Evolutionary conservation across 2,113 vertebrate genomes (phyloP).

Genomic region (Ammodytes dubius): DNA sequence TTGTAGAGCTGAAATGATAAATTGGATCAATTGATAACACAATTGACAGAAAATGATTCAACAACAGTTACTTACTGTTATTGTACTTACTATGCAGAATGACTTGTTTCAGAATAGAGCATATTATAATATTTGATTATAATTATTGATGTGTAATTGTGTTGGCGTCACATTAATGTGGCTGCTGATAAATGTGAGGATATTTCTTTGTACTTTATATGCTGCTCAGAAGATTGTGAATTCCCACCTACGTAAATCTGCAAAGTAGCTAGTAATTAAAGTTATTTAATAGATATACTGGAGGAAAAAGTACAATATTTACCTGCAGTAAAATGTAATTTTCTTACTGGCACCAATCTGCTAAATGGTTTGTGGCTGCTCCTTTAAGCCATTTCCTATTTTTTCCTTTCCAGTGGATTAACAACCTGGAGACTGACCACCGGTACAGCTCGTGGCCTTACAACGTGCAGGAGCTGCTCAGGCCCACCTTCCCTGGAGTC

Average conservation of each 20-base stretch:
- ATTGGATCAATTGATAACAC: neutral
- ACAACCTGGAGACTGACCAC: constrained; percentile 94
- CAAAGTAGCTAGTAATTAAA: too few relatives aligned
- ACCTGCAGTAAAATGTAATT: constrained; percentile 19
- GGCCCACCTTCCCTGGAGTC: constrained; percentile 97
- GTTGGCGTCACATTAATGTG: too few relatives aligned
- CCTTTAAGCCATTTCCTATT: constrained; percentile 12
- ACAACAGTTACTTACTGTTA: neutral
- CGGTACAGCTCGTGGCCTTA: constrained; percentile 94
- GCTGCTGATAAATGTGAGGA: too few relatives aligned
- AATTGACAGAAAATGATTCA: neutral
- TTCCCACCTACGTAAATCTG: too few relatives aligned
- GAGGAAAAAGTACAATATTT: too few relatives aligned
- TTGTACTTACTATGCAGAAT: neutral
- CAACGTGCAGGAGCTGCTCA: constrained; percentile 93
- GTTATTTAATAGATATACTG: too few relatives aligned
- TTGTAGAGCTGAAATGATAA: neutral
- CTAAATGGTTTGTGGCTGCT: neutral
- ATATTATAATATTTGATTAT: neutral
- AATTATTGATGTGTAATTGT: neutral
- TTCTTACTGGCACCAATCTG: neutral
- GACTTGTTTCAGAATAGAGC: neutral
- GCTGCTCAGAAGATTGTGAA: too few relatives aligned
- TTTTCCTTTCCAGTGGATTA: constrained; percentile 91
- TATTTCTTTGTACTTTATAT: too few relatives aligned